These are phyloP conservation scores for Scytalopus superciliaris DNA, from an alignment of 2,113 vertebrate genomes.

Conservation along the genomic window DNA sequence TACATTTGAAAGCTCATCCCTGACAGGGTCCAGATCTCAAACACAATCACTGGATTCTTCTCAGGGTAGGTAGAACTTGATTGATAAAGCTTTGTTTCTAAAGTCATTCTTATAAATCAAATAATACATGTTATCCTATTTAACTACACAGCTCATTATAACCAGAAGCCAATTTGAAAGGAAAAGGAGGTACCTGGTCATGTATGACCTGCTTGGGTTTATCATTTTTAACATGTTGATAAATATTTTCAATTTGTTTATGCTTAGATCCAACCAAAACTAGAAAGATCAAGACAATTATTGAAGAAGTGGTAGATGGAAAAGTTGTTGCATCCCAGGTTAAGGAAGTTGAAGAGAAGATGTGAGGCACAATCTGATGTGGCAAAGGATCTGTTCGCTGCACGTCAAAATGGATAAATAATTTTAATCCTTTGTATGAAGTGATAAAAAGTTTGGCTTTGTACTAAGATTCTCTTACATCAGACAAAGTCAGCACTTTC, in stretches of 20 bases:
- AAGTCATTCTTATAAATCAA: not conserved
- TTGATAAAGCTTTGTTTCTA: not conserved
- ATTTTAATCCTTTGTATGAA: not conserved
- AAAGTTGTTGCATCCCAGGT: slow-evolving; percentile 76
- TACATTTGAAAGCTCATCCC: slow-evolving; percentile 51
- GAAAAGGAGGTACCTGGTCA: not conserved
- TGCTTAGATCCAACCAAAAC: slow-evolving; percentile 73
- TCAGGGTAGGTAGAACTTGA: slow-evolving; percentile 55
- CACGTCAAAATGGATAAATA: not conserved
- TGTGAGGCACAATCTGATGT: slow-evolving; percentile 26
- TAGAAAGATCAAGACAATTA: slow-evolving; percentile 77
- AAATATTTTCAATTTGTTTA: not conserved
- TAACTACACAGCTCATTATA: not conserved
- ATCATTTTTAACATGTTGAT: not conserved
- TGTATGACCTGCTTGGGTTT: not conserved
- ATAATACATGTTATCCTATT: not conserved
- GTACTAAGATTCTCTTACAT: not conserved
- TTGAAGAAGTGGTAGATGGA: slow-evolving; percentile 77
- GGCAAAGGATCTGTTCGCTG: not conserved
- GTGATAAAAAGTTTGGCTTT: not conserved
- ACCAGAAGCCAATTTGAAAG: not conserved
- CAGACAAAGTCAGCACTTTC: not conserved
- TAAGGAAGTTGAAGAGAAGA: slow-evolving; percentile 73
- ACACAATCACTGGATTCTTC: slow-evolving; percentile 69
- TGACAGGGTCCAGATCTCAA: slow-evolving; percentile 60